Percentiles rank a stretch among this genome's conserved stretches.
These are phyloP conservation scores for Gastrophysa polygoni DNA, from an alignment of 2,888 invertebrate species.

Conservation along the genomic window DNA sequence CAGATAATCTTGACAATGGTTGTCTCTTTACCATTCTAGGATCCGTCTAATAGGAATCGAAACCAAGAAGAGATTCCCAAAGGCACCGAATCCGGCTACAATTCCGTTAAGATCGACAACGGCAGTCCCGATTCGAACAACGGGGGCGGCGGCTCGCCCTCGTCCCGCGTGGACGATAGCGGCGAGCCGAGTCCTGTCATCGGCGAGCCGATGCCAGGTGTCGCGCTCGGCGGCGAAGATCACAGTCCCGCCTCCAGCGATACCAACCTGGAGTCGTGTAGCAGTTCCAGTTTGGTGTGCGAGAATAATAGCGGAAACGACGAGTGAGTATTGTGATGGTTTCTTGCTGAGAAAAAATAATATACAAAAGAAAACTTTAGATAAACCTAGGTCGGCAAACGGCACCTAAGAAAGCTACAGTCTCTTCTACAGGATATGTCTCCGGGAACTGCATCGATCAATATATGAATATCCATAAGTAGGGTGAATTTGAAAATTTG, in stretches of 20 bases:
- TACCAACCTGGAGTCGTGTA: constrained; percentile 62
- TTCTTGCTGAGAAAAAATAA: too few relatives aligned
- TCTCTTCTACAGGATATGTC: too few relatives aligned
- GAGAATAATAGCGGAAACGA: constrained; percentile 51
- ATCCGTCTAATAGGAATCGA: constrained; percentile 23
- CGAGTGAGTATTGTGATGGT: constrained; percentile 51
- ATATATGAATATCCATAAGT: too few relatives aligned
- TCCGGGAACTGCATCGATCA: too few relatives aligned
- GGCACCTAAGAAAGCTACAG: too few relatives aligned
- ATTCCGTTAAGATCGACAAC: constrained; percentile 63
- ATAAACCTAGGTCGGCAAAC: too few relatives aligned
- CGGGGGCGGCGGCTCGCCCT: constrained; percentile 45
- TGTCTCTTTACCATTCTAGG: constrained; percentile 35
- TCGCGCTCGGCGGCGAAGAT: constrained; percentile 45
- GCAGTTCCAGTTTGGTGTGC: constrained; percentile 56
- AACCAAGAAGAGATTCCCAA: constrained; percentile 37
- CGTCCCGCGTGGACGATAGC: constrained; percentile 50
- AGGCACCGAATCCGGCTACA: constrained; percentile 71
- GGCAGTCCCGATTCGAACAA: constrained; percentile 53
- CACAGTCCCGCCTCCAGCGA: constrained; percentile 61
- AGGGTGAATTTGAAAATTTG: too few relatives aligned
- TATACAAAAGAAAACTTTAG: too few relatives aligned
- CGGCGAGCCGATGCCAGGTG: constrained; percentile 44
- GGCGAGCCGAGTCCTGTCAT: constrained; percentile 52
- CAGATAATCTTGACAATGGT: too few relatives aligned